Base-by-base conservation (phyloP, 2,888 invertebrate genomes). In the Busseola fusca region DNA sequence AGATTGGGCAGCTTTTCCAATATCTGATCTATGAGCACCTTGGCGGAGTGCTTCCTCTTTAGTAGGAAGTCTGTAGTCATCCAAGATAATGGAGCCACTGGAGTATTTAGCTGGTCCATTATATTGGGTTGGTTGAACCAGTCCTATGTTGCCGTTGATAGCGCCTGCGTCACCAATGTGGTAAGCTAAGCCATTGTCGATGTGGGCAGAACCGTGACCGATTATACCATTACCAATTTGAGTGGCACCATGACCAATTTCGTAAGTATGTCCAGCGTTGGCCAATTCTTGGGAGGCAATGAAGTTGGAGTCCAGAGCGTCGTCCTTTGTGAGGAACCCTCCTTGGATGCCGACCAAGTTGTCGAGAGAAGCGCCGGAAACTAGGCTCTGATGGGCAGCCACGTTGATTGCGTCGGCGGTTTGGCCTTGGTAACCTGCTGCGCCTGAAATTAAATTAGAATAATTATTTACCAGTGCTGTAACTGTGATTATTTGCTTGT, bases 331-430 rank as follows among this genome's bases (percentile, higher is more conserved):
- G 21, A 95, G 90, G 86, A 90, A 93, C 37, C 95, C 93, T 56
- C 88, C 87, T 84, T 96, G 96, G 52, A 96, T 93, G 12, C 96
- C 96, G 18, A 96, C 95, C 9, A 93, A 88, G 81, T 96, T 96
- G 81, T 93, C 82, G 12, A 94, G 84, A 2, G 95, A 88, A 0
- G 96, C 96, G 5, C 96, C 96, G 2, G 96, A 96, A 12, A 91
- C 88, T 12, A 96, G 87, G 71, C 95, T 95, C 72, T 95, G 93
- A 81, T 96, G 96, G 59, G 92, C 96, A 0, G 96, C 96, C 1
- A 96, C 90, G 86, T 96, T 96, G 25, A 96, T 89, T 0, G 94
- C 89, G 64, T 96, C 94, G 0, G 95, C 96, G 40, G 96, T 94
- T 80, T 94, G 92, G 1, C 96, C 96, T 76, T 93, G 91, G 87